Conservation (phyloP, 2,113 vertebrate genomes). For the Crotophaga sulcirostris region DNA sequence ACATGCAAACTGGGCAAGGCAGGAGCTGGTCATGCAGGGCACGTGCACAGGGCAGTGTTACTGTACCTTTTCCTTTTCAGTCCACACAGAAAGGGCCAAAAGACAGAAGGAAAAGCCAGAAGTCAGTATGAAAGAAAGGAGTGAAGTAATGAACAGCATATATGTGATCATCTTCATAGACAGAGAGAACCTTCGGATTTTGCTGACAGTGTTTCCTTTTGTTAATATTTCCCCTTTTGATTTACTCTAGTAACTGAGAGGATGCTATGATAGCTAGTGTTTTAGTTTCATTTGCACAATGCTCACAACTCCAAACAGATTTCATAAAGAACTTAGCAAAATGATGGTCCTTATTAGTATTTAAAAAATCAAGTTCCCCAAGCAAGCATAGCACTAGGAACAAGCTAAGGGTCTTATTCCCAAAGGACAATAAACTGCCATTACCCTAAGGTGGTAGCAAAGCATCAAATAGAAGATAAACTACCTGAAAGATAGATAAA, state of each 20-base stretch:
- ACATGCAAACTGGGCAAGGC: constrained; percentile 26
- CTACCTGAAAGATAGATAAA: neutral
- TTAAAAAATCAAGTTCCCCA: neutral
- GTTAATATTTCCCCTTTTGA: neutral
- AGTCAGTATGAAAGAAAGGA: constrained; percentile 64
- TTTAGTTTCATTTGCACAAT: neutral
- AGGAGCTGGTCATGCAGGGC: constrained; percentile 61
- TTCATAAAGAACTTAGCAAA: neutral
- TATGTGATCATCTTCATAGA: neutral
- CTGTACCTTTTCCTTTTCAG: constrained; percentile 93
- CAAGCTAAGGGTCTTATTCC: neutral
- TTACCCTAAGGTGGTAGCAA: neutral
- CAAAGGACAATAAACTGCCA: neutral
- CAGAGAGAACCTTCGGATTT: neutral
- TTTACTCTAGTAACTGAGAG: neutral
- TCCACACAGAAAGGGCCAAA: constrained; percentile 71
- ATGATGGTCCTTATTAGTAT: neutral
- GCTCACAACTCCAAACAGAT: neutral
- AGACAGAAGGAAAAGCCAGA: constrained; percentile 71
- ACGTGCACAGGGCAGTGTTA: constrained; percentile 56
- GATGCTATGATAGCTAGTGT: neutral
- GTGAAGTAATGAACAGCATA: constrained; percentile 2
- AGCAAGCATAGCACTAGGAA: neutral
- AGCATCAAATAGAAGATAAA: neutral
- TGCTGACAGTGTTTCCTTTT: neutral